phyloP scores from a whole-genome alignment of 2,797 vertebrate species.

The Aldrovandia affinis region DNA sequence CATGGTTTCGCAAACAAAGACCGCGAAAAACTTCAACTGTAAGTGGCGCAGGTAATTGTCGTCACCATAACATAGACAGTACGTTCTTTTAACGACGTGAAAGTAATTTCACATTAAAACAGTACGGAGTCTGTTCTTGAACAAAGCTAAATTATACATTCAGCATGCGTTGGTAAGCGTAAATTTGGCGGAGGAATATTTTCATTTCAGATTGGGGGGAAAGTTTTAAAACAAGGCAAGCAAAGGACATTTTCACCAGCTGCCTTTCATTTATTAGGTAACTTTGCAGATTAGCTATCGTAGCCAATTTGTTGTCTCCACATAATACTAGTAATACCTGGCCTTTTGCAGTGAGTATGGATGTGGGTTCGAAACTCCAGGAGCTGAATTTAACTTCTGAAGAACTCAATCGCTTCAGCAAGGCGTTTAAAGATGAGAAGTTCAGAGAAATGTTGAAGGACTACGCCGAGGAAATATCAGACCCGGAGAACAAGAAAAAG shows the following conservation, averaged over 20 bases:
- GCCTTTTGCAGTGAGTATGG: constrained; percentile 66
- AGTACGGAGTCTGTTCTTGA: neutral
- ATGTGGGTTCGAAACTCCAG: constrained; percentile 60
- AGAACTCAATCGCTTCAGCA: constrained; percentile 73
- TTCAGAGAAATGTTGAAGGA: constrained; percentile 81
- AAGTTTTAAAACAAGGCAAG: constrained; percentile 17
- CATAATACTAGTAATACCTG: neutral
- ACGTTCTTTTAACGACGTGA: neutral
- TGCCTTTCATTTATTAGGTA: neutral
- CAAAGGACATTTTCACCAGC: neutral
- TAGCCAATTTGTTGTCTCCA: neutral
- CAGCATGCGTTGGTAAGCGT: neutral
- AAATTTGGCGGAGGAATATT: neutral
- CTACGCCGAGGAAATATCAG: constrained; percentile 80
- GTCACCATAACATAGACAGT: neutral
- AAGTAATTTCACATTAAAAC: neutral
- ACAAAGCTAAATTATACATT: no score
- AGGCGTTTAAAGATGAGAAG: constrained; percentile 81
- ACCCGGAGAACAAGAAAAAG: constrained; percentile 78
- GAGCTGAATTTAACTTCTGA: constrained; percentile 81
- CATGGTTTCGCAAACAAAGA: constrained; percentile 31
- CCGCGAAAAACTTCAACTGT: neutral
- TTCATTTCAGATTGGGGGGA: neutral
- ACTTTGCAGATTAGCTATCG: neutral
- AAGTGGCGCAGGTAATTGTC: constrained; percentile 17